A percentile compares a stretch with the other conserved stretches of the same genome.
Conservation (phyloP, 2,113 vertebrate genomes). For the Sapajus apella region DNA sequence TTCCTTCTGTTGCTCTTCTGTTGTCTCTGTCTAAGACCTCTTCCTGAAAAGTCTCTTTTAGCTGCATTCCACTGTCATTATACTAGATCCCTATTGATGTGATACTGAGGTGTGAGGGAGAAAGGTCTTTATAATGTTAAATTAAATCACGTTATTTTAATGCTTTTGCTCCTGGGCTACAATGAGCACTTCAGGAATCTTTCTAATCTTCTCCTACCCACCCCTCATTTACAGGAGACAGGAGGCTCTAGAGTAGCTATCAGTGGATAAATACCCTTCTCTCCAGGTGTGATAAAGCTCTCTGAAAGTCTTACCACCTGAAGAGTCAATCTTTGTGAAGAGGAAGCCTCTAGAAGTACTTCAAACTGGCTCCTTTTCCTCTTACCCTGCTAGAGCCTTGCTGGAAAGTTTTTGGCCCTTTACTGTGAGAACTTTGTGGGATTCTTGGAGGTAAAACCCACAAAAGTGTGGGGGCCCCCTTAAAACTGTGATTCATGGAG, state of each 20-base stretch:
- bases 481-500: neutral
- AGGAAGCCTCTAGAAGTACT: neutral
- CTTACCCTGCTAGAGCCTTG: neutral
- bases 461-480: rapidly evolving
- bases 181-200: neutral
- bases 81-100: neutral
- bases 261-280: neutral
- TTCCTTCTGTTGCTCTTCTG: neutral
- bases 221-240: neutral
- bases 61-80: neutral
- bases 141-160: neutral
- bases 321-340: neutral
- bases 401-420: neutral
- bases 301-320: neutral
- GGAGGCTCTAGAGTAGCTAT: neutral
- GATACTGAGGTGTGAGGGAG: neutral
- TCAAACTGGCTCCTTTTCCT: neutral
- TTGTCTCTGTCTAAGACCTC: neutral
- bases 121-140: neutral
- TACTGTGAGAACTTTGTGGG: neutral
- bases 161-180: neutral
- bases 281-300: neutral
- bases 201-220: neutral
- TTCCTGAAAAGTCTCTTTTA: neutral
- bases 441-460: neutral